phyloP scores from a whole-genome alignment of 2,797 vertebrate species.

The Meriones psammophilus region DNA sequence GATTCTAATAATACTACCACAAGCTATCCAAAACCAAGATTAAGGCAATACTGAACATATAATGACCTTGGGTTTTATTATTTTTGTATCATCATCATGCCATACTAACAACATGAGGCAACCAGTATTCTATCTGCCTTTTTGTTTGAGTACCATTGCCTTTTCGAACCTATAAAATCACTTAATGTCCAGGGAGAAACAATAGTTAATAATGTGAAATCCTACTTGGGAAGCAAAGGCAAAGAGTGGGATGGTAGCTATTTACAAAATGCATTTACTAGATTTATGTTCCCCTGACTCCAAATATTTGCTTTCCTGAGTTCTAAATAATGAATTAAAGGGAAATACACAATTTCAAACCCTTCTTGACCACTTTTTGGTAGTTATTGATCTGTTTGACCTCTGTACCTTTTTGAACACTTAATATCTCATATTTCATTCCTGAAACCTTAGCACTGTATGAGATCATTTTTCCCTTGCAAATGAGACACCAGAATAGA shows the following conservation, averaged over 20 bases:
- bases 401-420: conserved; percentile 23
- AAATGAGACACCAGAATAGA: conserved; percentile 35
- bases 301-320: conserved; percentile 62
- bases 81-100: not conserved
- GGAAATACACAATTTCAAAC: conserved; percentile 60
- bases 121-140: not conserved
- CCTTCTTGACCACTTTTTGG: conserved; percentile 49
- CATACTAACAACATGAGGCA: not conserved
- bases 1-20: not conserved
- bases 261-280: conserved; percentile 68
- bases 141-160: conserved; percentile 43
- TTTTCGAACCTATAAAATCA: conserved; percentile 50
- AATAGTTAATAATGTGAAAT: conserved; percentile 58
- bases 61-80: not conserved
- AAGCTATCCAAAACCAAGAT: conserved; percentile 17
- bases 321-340: conserved; percentile 62
- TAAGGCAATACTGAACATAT: not conserved
- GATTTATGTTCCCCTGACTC: conserved; percentile 35
- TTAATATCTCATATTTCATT: conserved; percentile 55
- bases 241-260: conserved; percentile 44
- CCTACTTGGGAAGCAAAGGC: conserved; percentile 68
- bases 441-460: conserved; percentile 10
- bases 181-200: conserved; percentile 49
- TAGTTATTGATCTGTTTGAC: conserved; percentile 28
- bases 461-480: conserved; percentile 59